phyloP scores from a whole-genome alignment of 2,888 invertebrate genomes.

The Nemotelus nigrinus region DNA sequence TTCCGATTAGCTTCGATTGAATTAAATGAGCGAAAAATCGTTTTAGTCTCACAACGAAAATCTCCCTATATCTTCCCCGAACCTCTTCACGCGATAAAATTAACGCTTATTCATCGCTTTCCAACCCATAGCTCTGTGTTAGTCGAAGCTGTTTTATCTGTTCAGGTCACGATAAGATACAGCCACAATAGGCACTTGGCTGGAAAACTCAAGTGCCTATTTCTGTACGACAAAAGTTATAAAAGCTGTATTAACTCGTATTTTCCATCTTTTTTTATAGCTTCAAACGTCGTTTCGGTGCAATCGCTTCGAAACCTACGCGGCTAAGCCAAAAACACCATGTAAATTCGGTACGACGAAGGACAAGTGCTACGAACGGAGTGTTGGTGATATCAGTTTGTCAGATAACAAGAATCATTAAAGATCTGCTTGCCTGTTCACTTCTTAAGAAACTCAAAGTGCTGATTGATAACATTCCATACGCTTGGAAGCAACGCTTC shows the following conservation, averaged over 20 bases:
- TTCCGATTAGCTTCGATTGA: too few relatives aligned
- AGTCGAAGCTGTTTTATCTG: constrained; percentile 27
- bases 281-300: not conserved
- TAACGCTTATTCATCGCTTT: not conserved
- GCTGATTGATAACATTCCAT: constrained; percentile 22
- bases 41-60: too few relatives aligned
- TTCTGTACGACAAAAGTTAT: not conserved
- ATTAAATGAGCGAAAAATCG: too few relatives aligned
- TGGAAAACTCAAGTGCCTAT: not conserved
- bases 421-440: not conserved
- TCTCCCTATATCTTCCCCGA: too few relatives aligned
- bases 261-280: not conserved
- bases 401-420: constrained; percentile 25
- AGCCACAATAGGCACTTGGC: constrained; percentile 9
- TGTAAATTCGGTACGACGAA: not conserved
- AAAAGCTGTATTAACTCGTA: constrained; percentile 9
- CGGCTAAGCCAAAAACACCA: not conserved
- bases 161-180: constrained; percentile 42
- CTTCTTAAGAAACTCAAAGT: constrained; percentile 22
- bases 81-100: too few relatives aligned
- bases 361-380: not conserved
- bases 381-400: constrained; percentile 15
- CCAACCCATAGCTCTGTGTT: not conserved
- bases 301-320: not conserved
- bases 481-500: not conserved